Base-by-base conservation (phyloP, 1,140 invertebrate genomes). In the Drosophila suzukii region DNA sequence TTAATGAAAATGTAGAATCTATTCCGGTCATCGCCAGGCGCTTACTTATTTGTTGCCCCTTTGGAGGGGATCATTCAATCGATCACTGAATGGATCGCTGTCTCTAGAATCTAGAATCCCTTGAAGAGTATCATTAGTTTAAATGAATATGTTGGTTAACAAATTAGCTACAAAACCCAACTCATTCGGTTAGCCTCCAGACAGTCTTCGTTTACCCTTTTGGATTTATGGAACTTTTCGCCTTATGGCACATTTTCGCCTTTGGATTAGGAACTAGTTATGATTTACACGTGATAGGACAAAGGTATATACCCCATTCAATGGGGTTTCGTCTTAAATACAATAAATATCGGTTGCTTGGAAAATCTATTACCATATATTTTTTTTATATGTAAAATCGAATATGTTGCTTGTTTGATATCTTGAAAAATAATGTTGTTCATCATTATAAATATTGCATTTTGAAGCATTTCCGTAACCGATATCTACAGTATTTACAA, bases 1-100 rank as follows among this genome's bases (percentile, higher is more conserved):
- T 88, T 88, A 84, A 77, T 89, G 57, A 65, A 72, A 80, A 77
- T 78, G 74, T 66, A 58, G 49, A 65, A 76, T 79, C 72, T 66
- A 60, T 50, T 76, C 53, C 66, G 61, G 43, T 66, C 54, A 53
- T 72, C 65, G 39, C 51, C 59, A 71, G 43, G 56, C 74, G 62
- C 79, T 84, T 88, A 89, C 83, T 54, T 61, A 70, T 56, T 34
- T 34, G 53, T 63, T 55, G 58, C 50, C 49, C 44, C 39, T 50
- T 46, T 54, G 70, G 49, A 27, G 53, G 70, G 55, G 44, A 44
- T 44, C 49, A 73, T 71, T 72, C 58, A 63, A 71, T 68, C 67
- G 46, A 71, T 70, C 67, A 73, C 32, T 53, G 59, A 74, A 24
- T 44, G 50, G 60, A 57, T 50, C 71, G 39, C 59, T 75, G 72